Base-by-base conservation (phyloP, 2,113 vertebrate genomes). In the Centrocercus urophasianus region DNA sequence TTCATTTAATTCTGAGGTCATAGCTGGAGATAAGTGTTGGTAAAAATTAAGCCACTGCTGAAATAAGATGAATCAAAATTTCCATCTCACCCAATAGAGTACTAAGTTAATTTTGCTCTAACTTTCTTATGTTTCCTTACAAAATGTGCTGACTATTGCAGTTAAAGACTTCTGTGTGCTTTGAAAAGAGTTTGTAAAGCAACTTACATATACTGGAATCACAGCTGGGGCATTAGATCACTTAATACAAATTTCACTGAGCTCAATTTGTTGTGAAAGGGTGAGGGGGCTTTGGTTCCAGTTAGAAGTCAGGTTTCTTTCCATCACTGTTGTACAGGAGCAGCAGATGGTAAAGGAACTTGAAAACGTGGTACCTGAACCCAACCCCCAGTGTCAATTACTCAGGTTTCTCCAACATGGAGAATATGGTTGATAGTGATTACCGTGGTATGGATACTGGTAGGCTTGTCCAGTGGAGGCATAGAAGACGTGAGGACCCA, bases 391-490 rank as follows among this genome's bases (percentile, higher is more conserved):
- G 30, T n/a, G 43, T 24, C 42, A n/a, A 47, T 67, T 67, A 67
- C 32, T 67, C 16, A 21, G 42, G 45, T 43, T 67, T 67, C 65
- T 67, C 40, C 20, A 67, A 16, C 8, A 11, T 56, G 59, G 57
- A 83, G 28, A 71, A 27, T 48, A 74, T 15, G 40, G 48, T 42
- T 64, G 54, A 6, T 11, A 10, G 5, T 3, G 67, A 12, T 96
- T 97, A 98, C 98, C 98, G 98, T 96, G 97, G 89, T 97, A 97
- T 1, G 97, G 97, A 59, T 98, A 98, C 82, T 97, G 98, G 61
- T 96, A 98, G 2, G 97, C 96, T 91, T 98, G 98, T 59, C 98
- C 98, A 0, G 89, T 98, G 19, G 98, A 96, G 85, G 98, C 91
- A 60, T 98, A 98, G 82, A 98, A 88, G 59, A 98, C 92, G 48